A percentile compares a stretch with the other conserved stretches of the same genome.
Conservation (phyloP, 1,140 invertebrate species). For the Procambarus virginalis region DNA sequence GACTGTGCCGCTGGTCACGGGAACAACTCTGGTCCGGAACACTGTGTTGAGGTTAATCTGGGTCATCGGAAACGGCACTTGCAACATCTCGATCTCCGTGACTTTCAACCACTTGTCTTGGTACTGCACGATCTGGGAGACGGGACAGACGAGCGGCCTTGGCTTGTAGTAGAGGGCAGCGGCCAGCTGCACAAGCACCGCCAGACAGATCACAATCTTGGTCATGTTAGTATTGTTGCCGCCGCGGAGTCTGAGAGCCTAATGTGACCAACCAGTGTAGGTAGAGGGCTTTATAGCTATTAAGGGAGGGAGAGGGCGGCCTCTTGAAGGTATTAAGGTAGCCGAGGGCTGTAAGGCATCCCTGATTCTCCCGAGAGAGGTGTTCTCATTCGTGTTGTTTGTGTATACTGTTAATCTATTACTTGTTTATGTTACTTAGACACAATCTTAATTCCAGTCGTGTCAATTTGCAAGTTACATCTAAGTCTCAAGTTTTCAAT, state of each 20-base stretch:
- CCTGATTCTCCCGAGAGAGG: too few species aligned
- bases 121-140: slow-evolving; percentile 19
- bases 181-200: slow-evolving; percentile 10
- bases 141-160: slow-evolving; percentile 23
- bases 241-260: neutral
- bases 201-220: neutral
- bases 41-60: slow-evolving; percentile 32
- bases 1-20: neutral
- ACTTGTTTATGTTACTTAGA: too few species aligned
- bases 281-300: neutral
- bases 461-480: too few species aligned
- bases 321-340: too few species aligned
- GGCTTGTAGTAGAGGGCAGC: slow-evolving; percentile 42
- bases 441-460: too few species aligned
- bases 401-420: too few species aligned
- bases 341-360: too few species aligned
- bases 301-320: too few species aligned
- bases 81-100: neutral
- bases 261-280: neutral
- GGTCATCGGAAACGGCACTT: neutral
- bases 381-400: too few species aligned
- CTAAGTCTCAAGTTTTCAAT: too few species aligned
- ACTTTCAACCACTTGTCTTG: slow-evolving; percentile 3
- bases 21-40: slow-evolving; percentile 1
- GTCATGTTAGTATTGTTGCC: neutral